phyloP scores from a whole-genome alignment of 1,140 invertebrate genomes.

The Papilio glaucus region DNA sequence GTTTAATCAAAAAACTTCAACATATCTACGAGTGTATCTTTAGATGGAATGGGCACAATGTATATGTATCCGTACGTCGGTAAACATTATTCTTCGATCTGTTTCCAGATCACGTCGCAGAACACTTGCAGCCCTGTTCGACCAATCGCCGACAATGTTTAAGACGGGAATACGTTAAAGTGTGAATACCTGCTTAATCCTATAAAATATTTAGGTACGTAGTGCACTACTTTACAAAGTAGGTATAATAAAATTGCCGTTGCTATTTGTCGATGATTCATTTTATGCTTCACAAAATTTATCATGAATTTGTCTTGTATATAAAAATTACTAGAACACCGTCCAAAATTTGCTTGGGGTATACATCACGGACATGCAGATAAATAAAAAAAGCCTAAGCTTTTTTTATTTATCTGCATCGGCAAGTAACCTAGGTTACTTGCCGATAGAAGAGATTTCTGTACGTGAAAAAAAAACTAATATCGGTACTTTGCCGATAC shows the following conservation, averaged over 20 bases:
- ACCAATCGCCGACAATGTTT: constrained; percentile 70
- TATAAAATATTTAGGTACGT: constrained; percentile 49
- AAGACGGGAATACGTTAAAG: constrained; percentile 71
- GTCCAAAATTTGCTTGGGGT: too few relatives aligned
- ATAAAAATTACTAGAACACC: too few relatives aligned
- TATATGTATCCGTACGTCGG: constrained; percentile 35
- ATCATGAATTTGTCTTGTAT: not conserved
- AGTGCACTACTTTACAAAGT: constrained; percentile 5
- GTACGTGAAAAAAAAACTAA: too few relatives aligned
- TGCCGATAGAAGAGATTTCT: too few relatives aligned
- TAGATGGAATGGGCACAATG: not conserved
- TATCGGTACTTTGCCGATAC: too few relatives aligned
- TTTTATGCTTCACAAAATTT: not conserved
- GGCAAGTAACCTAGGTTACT: too few relatives aligned
- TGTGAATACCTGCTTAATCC: constrained; percentile 40
- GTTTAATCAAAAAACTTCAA: not conserved
- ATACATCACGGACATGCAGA: too few relatives aligned
- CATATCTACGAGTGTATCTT: not conserved
- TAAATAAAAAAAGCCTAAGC: too few relatives aligned
- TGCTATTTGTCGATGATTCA: not conserved
- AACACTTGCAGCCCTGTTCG: constrained; percentile 68
- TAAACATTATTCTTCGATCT: constrained; percentile 45
- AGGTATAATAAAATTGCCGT: not conserved
- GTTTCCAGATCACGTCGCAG: constrained; percentile 61
- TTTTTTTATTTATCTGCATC: too few relatives aligned